Evolutionary conservation across 2,797 vertebrate species (phyloP).

Genomic region (Chromobotia macracanthus): DNA sequence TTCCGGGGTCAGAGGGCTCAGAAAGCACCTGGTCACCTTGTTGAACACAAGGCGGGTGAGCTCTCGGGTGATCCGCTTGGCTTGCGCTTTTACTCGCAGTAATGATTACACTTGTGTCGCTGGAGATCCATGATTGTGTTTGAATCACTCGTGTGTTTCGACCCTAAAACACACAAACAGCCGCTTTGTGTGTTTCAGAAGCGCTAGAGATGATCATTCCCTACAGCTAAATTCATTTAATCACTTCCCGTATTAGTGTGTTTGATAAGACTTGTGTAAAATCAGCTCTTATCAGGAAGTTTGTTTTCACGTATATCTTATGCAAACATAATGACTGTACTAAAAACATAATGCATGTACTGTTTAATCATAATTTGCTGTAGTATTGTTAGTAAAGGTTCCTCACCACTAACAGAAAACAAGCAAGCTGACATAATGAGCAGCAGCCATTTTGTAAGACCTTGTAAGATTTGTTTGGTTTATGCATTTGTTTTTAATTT

Average conservation of each 20-base stretch:
- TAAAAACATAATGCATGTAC: constrained; percentile 28
- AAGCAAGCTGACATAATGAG: background rate
- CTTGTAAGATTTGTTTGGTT: background rate
- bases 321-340: constrained; percentile 53
- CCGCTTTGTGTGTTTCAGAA: too few relatives aligned
- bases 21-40: background rate
- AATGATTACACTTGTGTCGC: constrained; percentile 52
- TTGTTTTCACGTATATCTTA: constrained; percentile 57
- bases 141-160: constrained; percentile 51
- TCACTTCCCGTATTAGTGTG: constrained; percentile 50
- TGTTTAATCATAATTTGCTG: constrained; percentile 20
- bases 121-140: constrained; percentile 36
- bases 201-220: too few relatives aligned
- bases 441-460: background rate
- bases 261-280: constrained; percentile 59
- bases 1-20: background rate
- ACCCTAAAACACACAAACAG: too few relatives aligned
- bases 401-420: background rate
- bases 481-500: background rate
- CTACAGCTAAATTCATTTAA: constrained; percentile 6
- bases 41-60: too few relatives aligned
- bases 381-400: constrained; percentile 24
- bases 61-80: constrained; percentile 25
- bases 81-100: constrained; percentile 37
- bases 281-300: constrained; percentile 8